Evolutionary conservation across 2,888 invertebrate species (phyloP), one percentile per base, ranked within the genome.

Genomic region (Drosophila picticornis): DNA sequence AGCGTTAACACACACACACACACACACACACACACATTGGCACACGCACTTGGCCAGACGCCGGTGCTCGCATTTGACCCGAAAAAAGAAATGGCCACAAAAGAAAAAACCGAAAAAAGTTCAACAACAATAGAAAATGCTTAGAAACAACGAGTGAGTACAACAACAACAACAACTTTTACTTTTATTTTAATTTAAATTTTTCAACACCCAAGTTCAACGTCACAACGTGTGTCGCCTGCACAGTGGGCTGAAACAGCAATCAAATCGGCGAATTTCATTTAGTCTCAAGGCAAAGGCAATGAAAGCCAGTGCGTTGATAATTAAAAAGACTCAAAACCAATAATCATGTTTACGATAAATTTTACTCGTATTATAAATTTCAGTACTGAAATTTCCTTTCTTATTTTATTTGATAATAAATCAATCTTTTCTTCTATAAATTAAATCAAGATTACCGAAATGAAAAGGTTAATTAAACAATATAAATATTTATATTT

Each of bases 161-260:
- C 62, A 56, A 64, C 79, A 83, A 71, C 74, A 32, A 32, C 32
- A 84, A 74, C 83, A 81, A 81, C 88, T 90, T 90, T 90, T 90
- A 90, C 90, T 90, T 90, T 90, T 90, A 74, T 80, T 87, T 79
- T 70, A 75, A 69, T 83, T 86, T 64, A 53, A 66, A 68, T 71
- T 83, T 84, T 88, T 81, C 84, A 81, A 89, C 83, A 87, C 78
- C 80, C 88, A 88, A 90, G 90, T 90, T 88, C 87, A 87, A 63
- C 73, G 68, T 52, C 66, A 59, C 55, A 66, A 34, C 40, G 74
- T 60, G 60, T 60, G 34, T 16, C 62, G 55, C 40, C 43, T 51
- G 81, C 83, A 83, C 72, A 77, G 76, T 76, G 75, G 73, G 9
- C 25, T 11, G 29, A 36, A 64, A 40, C 1, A 25, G 22, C 29